phyloP scores from a whole-genome alignment of 2,888 invertebrate species.

The Platycheirus rosarum region DNA sequence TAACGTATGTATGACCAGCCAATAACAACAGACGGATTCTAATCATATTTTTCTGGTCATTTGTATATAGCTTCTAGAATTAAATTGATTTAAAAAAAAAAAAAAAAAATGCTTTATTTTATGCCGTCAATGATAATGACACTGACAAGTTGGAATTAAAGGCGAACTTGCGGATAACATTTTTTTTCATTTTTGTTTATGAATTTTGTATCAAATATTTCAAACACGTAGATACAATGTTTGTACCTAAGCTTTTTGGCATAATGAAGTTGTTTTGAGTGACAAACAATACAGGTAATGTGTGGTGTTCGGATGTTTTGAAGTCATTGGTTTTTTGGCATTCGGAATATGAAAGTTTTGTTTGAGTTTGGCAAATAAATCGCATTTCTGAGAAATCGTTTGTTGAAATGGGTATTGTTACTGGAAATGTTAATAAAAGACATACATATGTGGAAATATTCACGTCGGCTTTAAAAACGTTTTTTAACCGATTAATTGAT shows the following conservation, averaged over 20 bases:
- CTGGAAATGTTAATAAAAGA: constrained; percentile 3
- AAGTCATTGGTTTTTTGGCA: constrained; percentile 1
- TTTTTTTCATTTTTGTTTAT: constrained; percentile 20
- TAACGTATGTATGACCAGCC: constrained; percentile 55
- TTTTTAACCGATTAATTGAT: too few species aligned
- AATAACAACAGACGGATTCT: constrained; percentile 54
- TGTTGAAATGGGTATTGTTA: background rate
- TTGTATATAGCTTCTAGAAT: constrained; percentile 2
- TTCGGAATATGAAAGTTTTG: constrained; percentile 16
- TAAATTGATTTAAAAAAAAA: constrained; percentile 1
- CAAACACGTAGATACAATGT: constrained; percentile 44
- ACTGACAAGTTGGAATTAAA: background rate
- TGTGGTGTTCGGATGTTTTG: background rate
- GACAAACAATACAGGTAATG: background rate
- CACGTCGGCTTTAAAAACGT: too few species aligned
- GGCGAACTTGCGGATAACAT: constrained; percentile 36
- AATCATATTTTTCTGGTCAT: constrained; percentile 47
- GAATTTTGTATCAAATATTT: constrained; percentile 45
- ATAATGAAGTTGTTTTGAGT: constrained; percentile 31
- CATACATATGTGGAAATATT: too few species aligned
- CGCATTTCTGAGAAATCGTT: background rate
- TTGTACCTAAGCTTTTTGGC: constrained; percentile 39
- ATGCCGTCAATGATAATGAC: background rate
- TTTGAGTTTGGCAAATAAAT: constrained; percentile 46
- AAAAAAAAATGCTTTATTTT: constrained; percentile 24